Percentiles rank a stretch among this genome's conserved stretches.
These are phyloP conservation scores for Hylia prasina DNA, from an alignment of 2,113 vertebrate genomes.

Conservation along the genomic window DNA sequence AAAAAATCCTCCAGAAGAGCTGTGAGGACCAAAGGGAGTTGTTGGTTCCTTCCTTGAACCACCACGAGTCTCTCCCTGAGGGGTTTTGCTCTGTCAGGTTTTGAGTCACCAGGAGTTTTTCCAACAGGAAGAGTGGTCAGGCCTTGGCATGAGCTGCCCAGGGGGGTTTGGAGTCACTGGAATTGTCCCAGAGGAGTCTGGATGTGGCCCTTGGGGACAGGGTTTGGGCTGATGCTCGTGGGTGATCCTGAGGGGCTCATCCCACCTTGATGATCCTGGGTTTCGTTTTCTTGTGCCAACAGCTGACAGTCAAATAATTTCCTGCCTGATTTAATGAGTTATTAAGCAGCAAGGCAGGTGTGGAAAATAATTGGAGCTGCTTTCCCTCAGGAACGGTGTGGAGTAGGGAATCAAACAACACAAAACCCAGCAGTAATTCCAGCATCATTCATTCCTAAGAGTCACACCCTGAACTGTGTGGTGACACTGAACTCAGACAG, in stretches of 20 bases:
- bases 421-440: background rate
- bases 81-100: background rate
- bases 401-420: background rate
- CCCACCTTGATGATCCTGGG: background rate
- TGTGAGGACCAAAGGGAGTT: background rate
- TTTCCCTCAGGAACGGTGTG: background rate
- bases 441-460: background rate
- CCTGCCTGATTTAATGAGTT: background rate
- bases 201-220: background rate
- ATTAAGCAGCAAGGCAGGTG: background rate
- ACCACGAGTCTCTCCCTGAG: fast-evolving
- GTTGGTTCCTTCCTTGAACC: background rate
- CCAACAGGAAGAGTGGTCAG: fast-evolving
- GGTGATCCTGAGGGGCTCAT: fast-evolving
- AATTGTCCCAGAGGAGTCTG: background rate
- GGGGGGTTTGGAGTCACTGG: background rate
- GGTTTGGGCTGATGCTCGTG: background rate
- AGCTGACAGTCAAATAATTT: background rate
- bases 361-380: background rate
- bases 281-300: background rate
- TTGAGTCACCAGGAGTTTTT: background rate
- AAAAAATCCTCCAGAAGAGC: background rate
- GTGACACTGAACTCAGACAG: background rate
- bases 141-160: background rate
- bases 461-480: background rate